These are phyloP conservation scores for Notodonta ziczac DNA, from an alignment of 2,888 invertebrate genomes.

Conservation along the genomic window DNA sequence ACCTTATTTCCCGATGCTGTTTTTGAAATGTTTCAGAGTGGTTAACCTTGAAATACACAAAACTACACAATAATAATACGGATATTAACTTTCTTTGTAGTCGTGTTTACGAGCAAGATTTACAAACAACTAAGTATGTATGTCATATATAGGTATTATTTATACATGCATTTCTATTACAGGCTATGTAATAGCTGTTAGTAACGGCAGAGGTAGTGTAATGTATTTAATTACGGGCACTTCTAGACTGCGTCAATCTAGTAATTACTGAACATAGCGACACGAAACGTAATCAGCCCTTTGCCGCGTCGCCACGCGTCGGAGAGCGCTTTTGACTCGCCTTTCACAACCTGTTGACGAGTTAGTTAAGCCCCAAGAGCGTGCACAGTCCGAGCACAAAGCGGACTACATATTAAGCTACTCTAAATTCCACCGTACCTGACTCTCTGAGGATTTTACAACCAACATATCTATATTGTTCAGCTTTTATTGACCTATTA, in stretches of 20 bases:
- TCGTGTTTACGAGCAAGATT: neutral
- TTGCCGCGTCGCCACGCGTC: conserved; percentile 71
- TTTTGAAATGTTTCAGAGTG: too few species aligned
- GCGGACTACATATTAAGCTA: conserved; percentile 40
- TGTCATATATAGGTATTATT: too few species aligned
- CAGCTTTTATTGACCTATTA: neutral
- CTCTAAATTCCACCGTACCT: conserved; percentile 15
- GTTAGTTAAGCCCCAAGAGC: conserved; percentile 70
- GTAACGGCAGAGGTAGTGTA: conserved; percentile 61
- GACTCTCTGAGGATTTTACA: neutral
- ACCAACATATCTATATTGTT: neutral
- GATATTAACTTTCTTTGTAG: too few species aligned
- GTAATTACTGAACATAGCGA: conserved; percentile 76
- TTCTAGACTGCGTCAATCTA: conserved; percentile 76
- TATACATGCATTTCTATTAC: conserved; percentile 10
- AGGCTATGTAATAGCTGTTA: conserved; percentile 19
- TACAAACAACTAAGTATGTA: conserved; percentile 11
- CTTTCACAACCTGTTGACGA: conserved; percentile 82
- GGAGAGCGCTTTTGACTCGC: conserved; percentile 71
- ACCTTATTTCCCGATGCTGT: neutral
- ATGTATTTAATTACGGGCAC: conserved; percentile 80
- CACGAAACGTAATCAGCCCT: conserved; percentile 76
- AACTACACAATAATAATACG: too few species aligned
- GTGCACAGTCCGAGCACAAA: conserved; percentile 62
- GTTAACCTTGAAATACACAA: neutral